Evolutionary conservation across 2,888 invertebrate genomes (phyloP).

Genomic region (Chymomyza amoena): DNA sequence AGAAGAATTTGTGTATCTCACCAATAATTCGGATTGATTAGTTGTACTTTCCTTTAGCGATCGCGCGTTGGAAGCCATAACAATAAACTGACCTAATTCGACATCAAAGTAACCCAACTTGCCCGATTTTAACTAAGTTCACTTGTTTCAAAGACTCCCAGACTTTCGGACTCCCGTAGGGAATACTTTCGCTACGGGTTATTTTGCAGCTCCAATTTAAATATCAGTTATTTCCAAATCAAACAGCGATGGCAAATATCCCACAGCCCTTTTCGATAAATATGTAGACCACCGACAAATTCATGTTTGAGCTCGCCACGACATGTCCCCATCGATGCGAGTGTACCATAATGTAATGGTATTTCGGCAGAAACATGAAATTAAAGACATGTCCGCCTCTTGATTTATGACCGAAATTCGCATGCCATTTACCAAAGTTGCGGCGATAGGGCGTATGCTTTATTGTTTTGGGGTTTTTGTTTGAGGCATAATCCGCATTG

Average conservation of each 20-base stretch:
- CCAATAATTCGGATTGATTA: too few species aligned
- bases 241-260: neutral
- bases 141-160: neutral
- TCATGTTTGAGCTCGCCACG: neutral
- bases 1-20: too few species aligned
- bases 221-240: neutral
- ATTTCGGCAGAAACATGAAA: neutral
- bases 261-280: neutral
- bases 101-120: neutral
- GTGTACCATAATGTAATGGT: neutral
- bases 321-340: neutral
- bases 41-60: too few species aligned
- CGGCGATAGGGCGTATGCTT: neutral
- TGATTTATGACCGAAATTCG: slow-evolving; percentile 14
- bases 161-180: neutral
- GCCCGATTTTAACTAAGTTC: neutral
- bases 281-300: neutral
- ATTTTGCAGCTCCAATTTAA: neutral
- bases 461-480: neutral
- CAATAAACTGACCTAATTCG: neutral
- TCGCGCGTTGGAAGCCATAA: neutral
- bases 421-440: neutral
- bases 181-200: neutral
- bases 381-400: slow-evolving; percentile 12
- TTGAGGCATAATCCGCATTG: neutral